A percentile compares a stretch with the other conserved stretches of the same genome.
Conservation (phyloP, 2,113 vertebrate species). For the Pyxicephalus adspersus region DNA sequence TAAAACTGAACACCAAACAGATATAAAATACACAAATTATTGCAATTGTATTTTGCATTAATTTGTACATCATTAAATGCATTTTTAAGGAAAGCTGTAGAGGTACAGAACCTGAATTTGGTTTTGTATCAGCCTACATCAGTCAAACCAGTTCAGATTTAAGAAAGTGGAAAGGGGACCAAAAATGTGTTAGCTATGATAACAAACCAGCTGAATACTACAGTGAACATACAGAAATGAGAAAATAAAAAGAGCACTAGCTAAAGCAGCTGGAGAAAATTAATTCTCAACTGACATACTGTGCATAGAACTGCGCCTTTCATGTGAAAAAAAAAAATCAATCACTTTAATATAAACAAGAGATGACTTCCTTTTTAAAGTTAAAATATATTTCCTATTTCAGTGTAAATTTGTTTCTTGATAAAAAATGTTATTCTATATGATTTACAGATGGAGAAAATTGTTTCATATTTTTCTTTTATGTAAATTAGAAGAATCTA, state of each 20-base stretch:
- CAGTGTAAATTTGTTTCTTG: neutral
- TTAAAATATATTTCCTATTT: conserved; percentile 21
- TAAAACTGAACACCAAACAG: conserved; percentile 15
- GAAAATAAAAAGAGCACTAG: neutral
- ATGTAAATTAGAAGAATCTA: too few species aligned
- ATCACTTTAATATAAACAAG: conserved; percentile 22
- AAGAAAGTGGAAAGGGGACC: neutral
- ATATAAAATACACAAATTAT: too few species aligned
- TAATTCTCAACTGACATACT: conserved; percentile 12
- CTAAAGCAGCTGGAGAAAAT: conserved; percentile 2
- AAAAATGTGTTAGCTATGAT: conserved; percentile 14
- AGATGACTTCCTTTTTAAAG: conserved; percentile 15
- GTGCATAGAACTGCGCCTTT: neutral
- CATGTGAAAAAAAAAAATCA: neutral
- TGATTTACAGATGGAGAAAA: too few species aligned
- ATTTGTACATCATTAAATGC: too few species aligned
- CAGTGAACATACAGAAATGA: neutral
- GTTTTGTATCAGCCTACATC: too few species aligned
- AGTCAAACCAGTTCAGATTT: too few species aligned
- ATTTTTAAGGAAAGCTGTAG: too few species aligned
- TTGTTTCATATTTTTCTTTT: too few species aligned
- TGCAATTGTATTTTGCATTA: too few species aligned
- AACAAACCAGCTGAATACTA: conserved; percentile 3
- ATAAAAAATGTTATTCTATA: neutral
- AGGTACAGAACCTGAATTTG: too few species aligned